phyloP scores from a whole-genome alignment of 2,113 vertebrate species.

The Zingel zingel region DNA sequence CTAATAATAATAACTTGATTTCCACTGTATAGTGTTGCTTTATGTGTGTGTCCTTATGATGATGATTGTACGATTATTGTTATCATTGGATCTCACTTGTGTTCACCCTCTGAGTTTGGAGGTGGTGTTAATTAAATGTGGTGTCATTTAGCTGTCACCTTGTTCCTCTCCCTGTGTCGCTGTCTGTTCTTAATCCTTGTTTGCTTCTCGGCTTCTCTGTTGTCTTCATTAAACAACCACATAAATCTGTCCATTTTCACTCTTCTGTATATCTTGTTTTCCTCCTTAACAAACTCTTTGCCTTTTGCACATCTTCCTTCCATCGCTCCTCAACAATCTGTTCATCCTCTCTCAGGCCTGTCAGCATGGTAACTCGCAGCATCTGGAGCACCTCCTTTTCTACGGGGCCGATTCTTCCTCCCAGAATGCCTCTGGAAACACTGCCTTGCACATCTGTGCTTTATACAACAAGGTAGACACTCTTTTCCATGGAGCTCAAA shows the following conservation, averaged over 20 bases:
- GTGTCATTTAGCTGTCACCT: constrained; percentile 49
- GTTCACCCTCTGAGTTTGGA: constrained; percentile 49
- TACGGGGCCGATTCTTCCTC: constrained; percentile 91
- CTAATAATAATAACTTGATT: not conserved
- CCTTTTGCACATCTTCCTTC: not conserved
- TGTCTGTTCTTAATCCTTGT: constrained; percentile 8
- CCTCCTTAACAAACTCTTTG: not conserved
- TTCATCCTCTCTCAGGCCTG: constrained; percentile 77
- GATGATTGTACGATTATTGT: not conserved
- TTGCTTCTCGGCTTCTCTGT: not conserved
- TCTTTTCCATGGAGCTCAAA: not conserved
- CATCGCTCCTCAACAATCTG: not conserved
- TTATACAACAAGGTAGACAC: constrained; percentile 92
- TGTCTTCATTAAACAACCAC: constrained; percentile 26
- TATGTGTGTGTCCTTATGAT: not conserved
- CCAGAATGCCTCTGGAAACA: constrained; percentile 95
- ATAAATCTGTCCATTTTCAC: not conserved
- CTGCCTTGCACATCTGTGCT: constrained; percentile 94
- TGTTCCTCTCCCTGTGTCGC: constrained; percentile 34
- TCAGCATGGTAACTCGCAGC: constrained; percentile 92
- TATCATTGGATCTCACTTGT: constrained; percentile 6
- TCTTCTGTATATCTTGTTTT: not conserved
- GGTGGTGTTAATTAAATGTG: constrained; percentile 71
- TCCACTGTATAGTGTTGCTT: not conserved
- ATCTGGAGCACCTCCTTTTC: constrained; percentile 94